Base-by-base conservation (phyloP, 2,888 invertebrate species). In the Eupithecia abbreviata region DNA sequence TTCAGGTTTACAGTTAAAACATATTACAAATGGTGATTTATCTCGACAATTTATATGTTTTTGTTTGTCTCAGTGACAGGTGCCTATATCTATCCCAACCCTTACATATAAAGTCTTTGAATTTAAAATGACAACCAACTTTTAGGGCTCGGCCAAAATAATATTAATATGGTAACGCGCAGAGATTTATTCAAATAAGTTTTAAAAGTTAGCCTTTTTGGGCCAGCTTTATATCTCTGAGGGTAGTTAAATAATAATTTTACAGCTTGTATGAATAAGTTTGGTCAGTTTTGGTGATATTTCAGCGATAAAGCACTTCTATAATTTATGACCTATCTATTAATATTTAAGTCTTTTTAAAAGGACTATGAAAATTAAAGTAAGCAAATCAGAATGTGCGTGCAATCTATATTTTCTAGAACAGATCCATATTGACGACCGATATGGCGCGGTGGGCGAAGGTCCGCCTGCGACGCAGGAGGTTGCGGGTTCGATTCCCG, bases 161-260 rank as follows among this genome's bases (percentile, higher is more conserved):
- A 49, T 49, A 69, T 69, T 69, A 69, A 69, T 47, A 69, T 69
- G 69, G 47, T 18, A 69, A 69, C 69, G 68, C 30, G 42, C 45
- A 10, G 69, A 45, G 30, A 45, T 69, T 69, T 69, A 69, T 69
- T 69, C 47, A 69, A 69, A 69, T 69, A 69, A 69, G 47, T 69
- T 69, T 65, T 69, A 68, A 68, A 67, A 68, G 67, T 45, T n/a
- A n/a, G 10, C 18, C 67, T 45, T 68, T 68, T 68, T 43, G 18
- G 67, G 2, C n/a, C 43, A 43, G 67, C 43, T n/a, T 43, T 42
- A 68, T 68, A 45, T 62, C 45, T 68, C 67, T 45, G 45, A 9
- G n/a, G n/a, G 67, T 43, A 68, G n/a, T 68, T 45, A n/a, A 68
- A 68, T 68, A 68, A 42, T 73, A 55, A 51, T 66, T 15, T 41